Conservation (phyloP, 2,113 vertebrate species). For the Mustela lutreola region DNA sequence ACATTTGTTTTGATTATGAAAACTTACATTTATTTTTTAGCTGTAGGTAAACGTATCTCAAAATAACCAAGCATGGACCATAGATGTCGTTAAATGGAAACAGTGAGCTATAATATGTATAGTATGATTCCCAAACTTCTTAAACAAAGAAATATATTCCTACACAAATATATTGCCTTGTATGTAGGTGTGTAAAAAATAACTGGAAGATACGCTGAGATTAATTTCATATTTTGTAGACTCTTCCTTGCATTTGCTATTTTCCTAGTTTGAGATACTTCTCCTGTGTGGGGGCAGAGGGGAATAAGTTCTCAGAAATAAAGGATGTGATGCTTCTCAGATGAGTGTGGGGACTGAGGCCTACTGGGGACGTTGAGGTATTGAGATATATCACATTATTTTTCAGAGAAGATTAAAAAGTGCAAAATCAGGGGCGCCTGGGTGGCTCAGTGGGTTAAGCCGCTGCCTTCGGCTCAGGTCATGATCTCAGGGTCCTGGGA, state of each 20-base stretch:
- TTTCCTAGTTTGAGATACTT: not conserved
- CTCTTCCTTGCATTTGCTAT: not conserved
- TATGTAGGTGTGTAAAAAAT: not conserved
- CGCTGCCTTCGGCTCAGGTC: too few species aligned
- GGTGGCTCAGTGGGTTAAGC: too few species aligned
- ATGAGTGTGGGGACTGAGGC: not conserved
- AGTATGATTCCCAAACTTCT: not conserved
- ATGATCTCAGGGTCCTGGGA: too few species aligned
- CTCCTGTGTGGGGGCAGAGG: not conserved
- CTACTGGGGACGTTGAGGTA: not conserved
- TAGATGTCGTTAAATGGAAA: not conserved
- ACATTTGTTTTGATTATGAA: constrained; percentile 29
- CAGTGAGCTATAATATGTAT: not conserved
- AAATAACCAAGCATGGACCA: constrained; percentile 3
- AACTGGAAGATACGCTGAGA: not conserved
- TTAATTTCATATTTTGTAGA: constrained; percentile 43
- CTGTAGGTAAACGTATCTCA: not conserved
- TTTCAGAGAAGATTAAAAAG: constrained; percentile 7
- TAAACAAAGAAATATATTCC: not conserved
- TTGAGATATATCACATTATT: not conserved
- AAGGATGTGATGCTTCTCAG: not conserved
- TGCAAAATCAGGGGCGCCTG: not conserved
- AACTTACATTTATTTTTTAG: constrained; percentile 50
- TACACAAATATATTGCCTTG: not conserved
- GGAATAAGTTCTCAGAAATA: not conserved